Evolutionary conservation across 2,113 vertebrate genomes (phyloP).

Genomic region (Hippotragus niger): DNA sequence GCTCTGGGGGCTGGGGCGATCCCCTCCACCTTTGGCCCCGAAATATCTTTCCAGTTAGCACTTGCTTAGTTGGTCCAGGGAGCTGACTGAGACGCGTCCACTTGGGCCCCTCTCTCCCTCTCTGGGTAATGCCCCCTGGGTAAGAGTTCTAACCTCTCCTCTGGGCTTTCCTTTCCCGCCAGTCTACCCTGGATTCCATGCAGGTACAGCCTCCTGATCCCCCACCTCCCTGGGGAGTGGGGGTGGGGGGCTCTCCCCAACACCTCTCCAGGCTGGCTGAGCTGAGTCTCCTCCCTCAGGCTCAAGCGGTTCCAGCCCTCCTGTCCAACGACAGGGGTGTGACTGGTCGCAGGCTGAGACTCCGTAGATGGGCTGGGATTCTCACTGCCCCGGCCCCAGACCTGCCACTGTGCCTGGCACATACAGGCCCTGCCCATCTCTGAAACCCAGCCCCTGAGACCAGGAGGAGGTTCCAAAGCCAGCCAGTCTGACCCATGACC

Average conservation of each 20-base stretch:
- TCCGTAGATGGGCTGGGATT: background rate
- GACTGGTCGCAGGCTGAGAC: background rate
- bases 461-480: background rate
- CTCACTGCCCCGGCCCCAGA: background rate
- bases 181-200: constrained; percentile 98
- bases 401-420: background rate
- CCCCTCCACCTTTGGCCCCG: background rate
- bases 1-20: background rate
- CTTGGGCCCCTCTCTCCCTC: background rate
- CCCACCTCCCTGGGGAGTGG: background rate
- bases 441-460: background rate
- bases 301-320: background rate
- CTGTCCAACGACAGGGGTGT: background rate
- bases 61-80: background rate
- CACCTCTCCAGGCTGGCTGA: background rate
- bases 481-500: background rate
- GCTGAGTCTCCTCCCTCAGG: background rate
- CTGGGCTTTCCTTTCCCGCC: constrained; percentile 77
- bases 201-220: constrained; percentile 86
- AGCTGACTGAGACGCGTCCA: background rate
- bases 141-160: constrained; percentile 76
- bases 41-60: background rate
- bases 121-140: constrained; percentile 49
- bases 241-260: background rate
- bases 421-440: background rate